phyloP scores from a whole-genome alignment of 2,888 invertebrate species.

The Andrena camellia region DNA sequence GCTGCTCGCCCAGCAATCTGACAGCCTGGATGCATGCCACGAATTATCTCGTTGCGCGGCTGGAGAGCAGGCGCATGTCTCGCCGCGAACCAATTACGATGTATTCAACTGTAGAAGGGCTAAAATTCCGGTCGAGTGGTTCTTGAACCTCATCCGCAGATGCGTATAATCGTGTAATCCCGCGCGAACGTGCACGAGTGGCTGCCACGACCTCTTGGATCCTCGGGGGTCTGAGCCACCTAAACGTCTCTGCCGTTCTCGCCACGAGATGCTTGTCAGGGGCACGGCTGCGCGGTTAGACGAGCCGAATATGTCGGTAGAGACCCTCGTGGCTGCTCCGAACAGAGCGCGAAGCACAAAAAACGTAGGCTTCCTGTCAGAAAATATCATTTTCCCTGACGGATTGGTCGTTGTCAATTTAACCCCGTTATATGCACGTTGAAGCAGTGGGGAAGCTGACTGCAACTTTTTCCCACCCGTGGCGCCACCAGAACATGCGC shows the following conservation, averaged over 20 bases:
- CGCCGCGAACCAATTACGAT: conserved; percentile 78
- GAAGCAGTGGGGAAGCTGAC: too few relatives aligned
- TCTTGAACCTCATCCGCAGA: conserved; percentile 80
- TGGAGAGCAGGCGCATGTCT: conserved; percentile 59
- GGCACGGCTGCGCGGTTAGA: conserved; percentile 30
- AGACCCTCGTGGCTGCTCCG: background rate
- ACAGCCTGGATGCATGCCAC: conserved; percentile 28
- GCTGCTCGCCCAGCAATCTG: conserved; percentile 31
- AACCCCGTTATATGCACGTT: too few relatives aligned
- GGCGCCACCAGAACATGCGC: too few relatives aligned
- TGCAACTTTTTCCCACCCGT: too few relatives aligned
- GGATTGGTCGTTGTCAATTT: background rate
- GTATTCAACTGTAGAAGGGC: conserved; percentile 76
- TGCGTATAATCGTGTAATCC: conserved; percentile 79
- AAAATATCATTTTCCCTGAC: background rate
- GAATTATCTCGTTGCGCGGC: conserved; percentile 49
- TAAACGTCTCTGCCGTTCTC: conserved; percentile 42
- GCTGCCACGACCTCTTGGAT: conserved; percentile 57
- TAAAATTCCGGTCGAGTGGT: conserved; percentile 78
- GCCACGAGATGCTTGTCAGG: conserved; percentile 39
- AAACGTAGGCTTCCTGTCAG: background rate
- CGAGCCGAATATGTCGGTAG: conserved; percentile 21
- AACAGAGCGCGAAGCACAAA: background rate
- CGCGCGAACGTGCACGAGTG: conserved; percentile 73
- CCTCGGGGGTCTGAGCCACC: conserved; percentile 42